phyloP scores from a whole-genome alignment of 2,797 vertebrate species.

The Pseudocheirus occidentalis region DNA sequence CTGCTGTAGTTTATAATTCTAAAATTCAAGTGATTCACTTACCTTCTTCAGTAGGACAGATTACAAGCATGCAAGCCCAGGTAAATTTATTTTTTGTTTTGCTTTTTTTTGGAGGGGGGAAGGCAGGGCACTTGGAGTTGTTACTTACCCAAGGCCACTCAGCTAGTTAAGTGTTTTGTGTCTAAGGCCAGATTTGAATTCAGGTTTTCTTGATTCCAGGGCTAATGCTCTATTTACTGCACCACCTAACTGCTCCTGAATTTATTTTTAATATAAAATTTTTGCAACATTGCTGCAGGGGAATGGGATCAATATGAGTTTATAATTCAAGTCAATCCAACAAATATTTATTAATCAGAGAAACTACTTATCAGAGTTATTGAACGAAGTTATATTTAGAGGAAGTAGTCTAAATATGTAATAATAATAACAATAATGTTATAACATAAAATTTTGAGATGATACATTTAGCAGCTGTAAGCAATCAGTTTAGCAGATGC shows the following conservation, averaged over 20 bases:
- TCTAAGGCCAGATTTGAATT: too few species aligned
- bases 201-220: too few species aligned
- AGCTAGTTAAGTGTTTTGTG: too few species aligned
- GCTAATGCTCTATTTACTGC: too few species aligned
- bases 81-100: too few species aligned
- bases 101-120: too few species aligned
- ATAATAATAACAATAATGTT: neutral
- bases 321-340: neutral
- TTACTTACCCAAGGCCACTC: too few species aligned
- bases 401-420: neutral
- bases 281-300: neutral
- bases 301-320: neutral
- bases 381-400: neutral
- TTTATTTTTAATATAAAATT: neutral
- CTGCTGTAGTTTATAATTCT: neutral
- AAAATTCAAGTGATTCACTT: neutral
- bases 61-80: neutral
- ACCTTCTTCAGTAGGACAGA: neutral
- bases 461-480: too few species aligned
- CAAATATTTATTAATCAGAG: neutral
- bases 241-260: too few species aligned
- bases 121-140: too few species aligned
- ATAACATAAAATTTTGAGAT: neutral
- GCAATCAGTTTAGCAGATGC: too few species aligned
- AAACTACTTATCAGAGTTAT: neutral